Percentiles rank a stretch among this genome's conserved stretches.
Evolutionary conservation across 2,113 vertebrate genomes (phyloP).

Genomic region (Camarhynchus parvulus): DNA sequence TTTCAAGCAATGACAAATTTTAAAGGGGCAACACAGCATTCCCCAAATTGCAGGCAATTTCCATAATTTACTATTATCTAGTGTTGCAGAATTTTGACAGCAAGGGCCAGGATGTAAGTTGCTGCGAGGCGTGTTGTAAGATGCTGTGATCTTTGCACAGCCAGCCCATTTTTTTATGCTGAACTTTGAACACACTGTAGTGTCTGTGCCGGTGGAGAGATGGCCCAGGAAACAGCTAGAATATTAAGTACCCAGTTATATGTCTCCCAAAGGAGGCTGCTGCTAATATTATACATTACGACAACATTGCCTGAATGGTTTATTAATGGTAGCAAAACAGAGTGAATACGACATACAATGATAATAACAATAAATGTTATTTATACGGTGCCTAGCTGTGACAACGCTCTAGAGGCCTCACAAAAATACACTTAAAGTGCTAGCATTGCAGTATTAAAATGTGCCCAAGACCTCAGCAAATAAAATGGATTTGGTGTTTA

Average conservation of each 20-base stretch:
- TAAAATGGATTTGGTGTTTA: constrained; percentile 33
- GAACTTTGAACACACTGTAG: constrained; percentile 61
- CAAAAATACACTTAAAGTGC: constrained; percentile 72
- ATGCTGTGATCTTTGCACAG: constrained; percentile 36
- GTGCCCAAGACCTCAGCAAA: constrained; percentile 11
- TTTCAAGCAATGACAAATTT: background rate
- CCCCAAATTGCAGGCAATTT: constrained; percentile 4
- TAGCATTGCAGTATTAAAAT: constrained; percentile 63
- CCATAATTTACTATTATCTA: constrained; percentile 57
- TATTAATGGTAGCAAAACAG: constrained; percentile 81
- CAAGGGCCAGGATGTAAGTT: constrained; percentile 9
- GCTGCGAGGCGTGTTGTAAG: background rate
- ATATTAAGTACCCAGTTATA: constrained; percentile 74
- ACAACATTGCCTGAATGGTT: constrained; percentile 79
- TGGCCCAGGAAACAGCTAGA: constrained; percentile 65
- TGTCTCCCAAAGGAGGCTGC: constrained; percentile 69
- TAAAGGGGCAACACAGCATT: background rate
- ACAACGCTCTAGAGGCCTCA: constrained; percentile 67
- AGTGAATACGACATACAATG: constrained; percentile 78
- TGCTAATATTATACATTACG: constrained; percentile 77
- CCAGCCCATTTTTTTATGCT: background rate
- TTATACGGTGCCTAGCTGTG: constrained; percentile 68
- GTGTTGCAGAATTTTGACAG: constrained; percentile 67
- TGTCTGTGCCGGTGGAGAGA: constrained; percentile 22
- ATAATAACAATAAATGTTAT: constrained; percentile 83